phyloP scores from a whole-genome alignment of 2,888 invertebrate genomes.

The Choreutis nemorana region DNA sequence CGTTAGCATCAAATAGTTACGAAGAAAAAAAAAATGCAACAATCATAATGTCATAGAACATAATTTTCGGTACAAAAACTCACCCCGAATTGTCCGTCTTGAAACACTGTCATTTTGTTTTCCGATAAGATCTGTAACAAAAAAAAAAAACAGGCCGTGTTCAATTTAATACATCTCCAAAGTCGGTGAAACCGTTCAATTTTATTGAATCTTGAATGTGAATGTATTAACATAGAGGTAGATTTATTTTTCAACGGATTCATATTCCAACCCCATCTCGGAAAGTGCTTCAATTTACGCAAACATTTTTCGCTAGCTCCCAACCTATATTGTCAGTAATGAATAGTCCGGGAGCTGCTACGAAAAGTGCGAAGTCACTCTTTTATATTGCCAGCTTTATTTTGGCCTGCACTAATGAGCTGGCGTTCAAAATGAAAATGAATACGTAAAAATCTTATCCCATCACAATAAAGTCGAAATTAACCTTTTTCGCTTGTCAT shows the following conservation, averaged over 20 bases:
- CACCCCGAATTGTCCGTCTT: too few relatives aligned
- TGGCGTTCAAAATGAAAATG: too few relatives aligned
- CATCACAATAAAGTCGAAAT: too few relatives aligned
- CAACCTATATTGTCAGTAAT: conserved; percentile 17
- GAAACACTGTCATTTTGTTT: neutral
- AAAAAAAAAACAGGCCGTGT: neutral
- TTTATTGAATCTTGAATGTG: too few relatives aligned
- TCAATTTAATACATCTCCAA: neutral
- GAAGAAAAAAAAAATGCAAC: conserved; percentile 4
- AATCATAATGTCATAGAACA: neutral
- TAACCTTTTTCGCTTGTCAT: too few relatives aligned
- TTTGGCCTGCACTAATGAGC: conserved; percentile 48
- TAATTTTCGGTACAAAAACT: too few relatives aligned
- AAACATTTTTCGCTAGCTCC: conserved; percentile 6
- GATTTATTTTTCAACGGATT: conserved; percentile 5
- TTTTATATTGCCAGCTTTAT: conserved; percentile 57
- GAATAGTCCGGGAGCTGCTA: conserved; percentile 24
- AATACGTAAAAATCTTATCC: too few relatives aligned
- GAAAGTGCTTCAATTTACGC: conserved; percentile 11
- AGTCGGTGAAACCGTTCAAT: too few relatives aligned
- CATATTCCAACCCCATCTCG: conserved; percentile 1
- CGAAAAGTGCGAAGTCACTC: conserved; percentile 40
- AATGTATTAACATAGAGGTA: too few relatives aligned
- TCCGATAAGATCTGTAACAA: conserved; percentile 1
- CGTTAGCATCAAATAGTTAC: too few relatives aligned